phyloP scores from a whole-genome alignment of 2,888 invertebrate species.

The Thysanoteuthis rhombus region DNA sequence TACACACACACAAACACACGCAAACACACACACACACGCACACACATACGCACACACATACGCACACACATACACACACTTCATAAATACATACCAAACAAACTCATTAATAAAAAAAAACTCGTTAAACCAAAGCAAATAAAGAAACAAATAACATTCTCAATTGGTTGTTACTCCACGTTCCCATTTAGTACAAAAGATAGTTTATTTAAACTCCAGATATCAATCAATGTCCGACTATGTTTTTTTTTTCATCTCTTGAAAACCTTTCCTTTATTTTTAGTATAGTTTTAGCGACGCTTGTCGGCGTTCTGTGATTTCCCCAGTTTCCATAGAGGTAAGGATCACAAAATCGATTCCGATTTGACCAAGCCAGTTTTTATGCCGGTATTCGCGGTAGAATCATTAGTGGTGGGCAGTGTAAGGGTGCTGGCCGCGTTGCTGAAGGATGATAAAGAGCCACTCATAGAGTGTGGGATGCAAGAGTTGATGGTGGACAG shows the following conservation, averaged over 20 bases:
- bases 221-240: neutral
- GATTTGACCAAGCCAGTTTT: neutral
- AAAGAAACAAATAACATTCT: neutral
- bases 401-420: constrained; percentile 1
- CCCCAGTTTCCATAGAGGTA: neutral
- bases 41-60: no score
- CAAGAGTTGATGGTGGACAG: constrained; percentile 27
- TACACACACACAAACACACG: no score
- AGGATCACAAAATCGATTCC: constrained; percentile 14
- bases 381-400: neutral
- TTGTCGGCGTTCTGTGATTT: neutral
- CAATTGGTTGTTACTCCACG: neutral
- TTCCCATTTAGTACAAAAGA: neutral
- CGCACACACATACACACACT: no score
- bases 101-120: neutral
- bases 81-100: no score
- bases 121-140: neutral
- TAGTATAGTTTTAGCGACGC: no score
- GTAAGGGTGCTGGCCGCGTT: neutral
- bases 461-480: constrained; percentile 1
- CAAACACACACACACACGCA: no score
- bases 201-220: neutral
- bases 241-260: neutral
- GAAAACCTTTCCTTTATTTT: neutral
- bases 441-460: constrained; percentile 1